Percentiles rank a stretch among this genome's conserved stretches.
Conservation (phyloP, 2,888 invertebrate species). For the Lumbricus terrestris region DNA sequence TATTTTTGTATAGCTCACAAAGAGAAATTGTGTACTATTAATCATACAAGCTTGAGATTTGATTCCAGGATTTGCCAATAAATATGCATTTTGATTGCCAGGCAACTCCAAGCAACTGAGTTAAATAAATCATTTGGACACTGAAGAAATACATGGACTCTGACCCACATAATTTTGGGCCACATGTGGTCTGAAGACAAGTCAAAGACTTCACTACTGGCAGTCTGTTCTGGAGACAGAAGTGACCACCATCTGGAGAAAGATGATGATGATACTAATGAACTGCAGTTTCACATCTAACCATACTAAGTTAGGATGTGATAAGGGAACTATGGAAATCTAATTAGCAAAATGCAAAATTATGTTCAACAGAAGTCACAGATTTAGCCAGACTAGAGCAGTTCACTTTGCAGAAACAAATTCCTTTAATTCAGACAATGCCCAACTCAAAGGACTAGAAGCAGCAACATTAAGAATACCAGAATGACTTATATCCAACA, state of each 20-base stretch:
- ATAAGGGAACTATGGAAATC: not conserved
- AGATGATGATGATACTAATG: not conserved
- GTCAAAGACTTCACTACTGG: not conserved
- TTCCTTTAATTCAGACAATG: not conserved
- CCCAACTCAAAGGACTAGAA: not conserved
- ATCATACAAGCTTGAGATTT: not conserved
- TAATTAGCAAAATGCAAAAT: too few species aligned
- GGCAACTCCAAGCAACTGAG: too few species aligned
- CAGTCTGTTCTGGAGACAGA: not conserved
- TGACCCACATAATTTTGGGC: not conserved
- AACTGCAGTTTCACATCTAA: too few species aligned
- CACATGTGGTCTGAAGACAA: not conserved
- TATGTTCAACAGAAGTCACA: too few species aligned
- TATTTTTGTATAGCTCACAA: not conserved
- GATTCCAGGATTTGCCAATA: not conserved
- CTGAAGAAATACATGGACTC: not conserved
- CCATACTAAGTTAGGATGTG: not conserved
- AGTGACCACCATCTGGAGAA: not conserved
- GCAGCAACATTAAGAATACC: not conserved
- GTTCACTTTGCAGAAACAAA: not conserved
- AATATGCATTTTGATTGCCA: not conserved
- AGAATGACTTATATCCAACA: not conserved
- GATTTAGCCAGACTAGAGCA: not conserved
- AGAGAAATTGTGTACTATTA: not conserved
- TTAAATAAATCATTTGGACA: not conserved